Base-by-base conservation (phyloP, 2,113 vertebrate genomes). In the Podarcis cretensis region DNA sequence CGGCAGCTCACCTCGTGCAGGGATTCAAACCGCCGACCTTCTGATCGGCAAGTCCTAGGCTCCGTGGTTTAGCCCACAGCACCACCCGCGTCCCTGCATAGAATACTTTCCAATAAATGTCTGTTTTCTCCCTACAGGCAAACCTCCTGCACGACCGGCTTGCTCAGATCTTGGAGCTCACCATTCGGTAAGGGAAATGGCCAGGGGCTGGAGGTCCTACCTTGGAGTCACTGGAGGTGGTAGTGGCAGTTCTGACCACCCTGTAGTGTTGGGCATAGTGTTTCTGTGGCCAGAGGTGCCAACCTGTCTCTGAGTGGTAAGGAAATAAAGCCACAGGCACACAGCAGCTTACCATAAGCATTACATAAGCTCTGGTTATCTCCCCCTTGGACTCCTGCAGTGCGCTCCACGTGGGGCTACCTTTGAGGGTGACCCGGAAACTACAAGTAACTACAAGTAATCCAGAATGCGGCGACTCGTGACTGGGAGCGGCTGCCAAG, bases 91-190 rank as follows among this genome's bases (percentile, higher is more conserved):
- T 4, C 4, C 37, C 37, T 37, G 37, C 37, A 37, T 4, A 37
- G 37, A 37, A 37, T 37, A 37, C 86, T 77, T 40, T 37, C 25
- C 68, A 87, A 54, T 23, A 0, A 20, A 3, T 76, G 83, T 57
- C 35, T 66, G 81, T 88, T 5, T 65, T 77, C 40, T 40, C 66
- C 91, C 92, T 88, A 0, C 94, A 99, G 99, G 98, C 99, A 2
- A 99, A 98, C 95, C 95, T 99, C 96, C 96, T 99, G 86, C 99
- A 99, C 40, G 98, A 99, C 93, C 98, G 98, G 85, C 97, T 99
- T 92, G 97, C 99, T 6, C 98, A 99, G 89, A 99, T 99, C 95
- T 94, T 99, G 87, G 98, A 99, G 83, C 98, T 99, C 37, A 99
- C 99, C 4, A 99, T 99, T 88, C 97, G 99, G 99, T 99, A 96